These are phyloP conservation scores for Poecilia velifera DNA, from an alignment of 2,797 vertebrate genomes.

Conservation along the genomic window DNA sequence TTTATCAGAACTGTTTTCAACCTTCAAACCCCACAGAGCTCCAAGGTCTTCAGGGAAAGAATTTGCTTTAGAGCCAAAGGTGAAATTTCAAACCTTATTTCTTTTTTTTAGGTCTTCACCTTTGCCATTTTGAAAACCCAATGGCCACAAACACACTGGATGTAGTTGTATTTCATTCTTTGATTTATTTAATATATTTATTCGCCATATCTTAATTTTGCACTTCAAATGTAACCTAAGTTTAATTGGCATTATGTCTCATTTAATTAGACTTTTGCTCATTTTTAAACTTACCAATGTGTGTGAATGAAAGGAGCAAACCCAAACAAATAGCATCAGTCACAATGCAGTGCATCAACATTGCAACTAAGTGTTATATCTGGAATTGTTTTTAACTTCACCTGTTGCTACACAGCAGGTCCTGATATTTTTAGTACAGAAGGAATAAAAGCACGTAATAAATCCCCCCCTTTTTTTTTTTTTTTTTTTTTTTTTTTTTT, in stretches of 20 bases:
- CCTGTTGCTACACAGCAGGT: not conserved
- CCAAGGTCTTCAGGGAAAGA: not conserved
- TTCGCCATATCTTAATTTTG: not conserved
- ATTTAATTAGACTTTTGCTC: not conserved
- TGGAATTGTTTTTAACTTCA: constrained; percentile 1
- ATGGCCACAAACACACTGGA: not conserved
- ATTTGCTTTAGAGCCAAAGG: not conserved
- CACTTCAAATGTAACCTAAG: not conserved
- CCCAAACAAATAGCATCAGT: too few relatives aligned
- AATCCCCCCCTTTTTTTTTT: not conserved
- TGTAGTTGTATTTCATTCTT: not conserved
- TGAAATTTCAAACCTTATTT: not conserved
- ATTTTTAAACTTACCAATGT: not conserved
- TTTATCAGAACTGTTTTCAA: not conserved
- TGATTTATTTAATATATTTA: not conserved
- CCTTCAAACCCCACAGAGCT: not conserved
- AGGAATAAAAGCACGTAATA: constrained; percentile 27
- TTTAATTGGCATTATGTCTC: not conserved
- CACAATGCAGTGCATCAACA: not conserved
- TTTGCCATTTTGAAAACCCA: not conserved
- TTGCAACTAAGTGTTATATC: not conserved
- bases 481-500: constrained; percentile 38
- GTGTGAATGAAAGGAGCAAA: not conserved
- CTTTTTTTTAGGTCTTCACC: not conserved
- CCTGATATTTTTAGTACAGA: constrained; percentile 3